A percentile compares a stretch with the other conserved stretches of the same genome.
phyloP scores from a whole-genome alignment of 2,113 vertebrate genomes.

The Vidua macroura region DNA sequence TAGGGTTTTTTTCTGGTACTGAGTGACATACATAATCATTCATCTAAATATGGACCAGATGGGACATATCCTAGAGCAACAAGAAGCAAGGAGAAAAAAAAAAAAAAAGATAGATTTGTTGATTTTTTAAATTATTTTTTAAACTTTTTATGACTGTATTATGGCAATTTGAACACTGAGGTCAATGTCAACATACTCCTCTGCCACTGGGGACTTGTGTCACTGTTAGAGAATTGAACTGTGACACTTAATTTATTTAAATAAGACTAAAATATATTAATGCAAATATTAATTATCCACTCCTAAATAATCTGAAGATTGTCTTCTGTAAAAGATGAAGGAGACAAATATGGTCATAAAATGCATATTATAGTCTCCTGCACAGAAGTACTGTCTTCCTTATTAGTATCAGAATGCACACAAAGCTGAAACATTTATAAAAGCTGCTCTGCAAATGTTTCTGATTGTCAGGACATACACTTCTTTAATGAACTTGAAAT shows the following conservation, averaged over 20 bases:
- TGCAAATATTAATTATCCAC: constrained; percentile 2
- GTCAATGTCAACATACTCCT: not conserved
- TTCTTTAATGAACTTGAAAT: not conserved
- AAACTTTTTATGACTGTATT: not conserved
- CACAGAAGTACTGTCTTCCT: not conserved
- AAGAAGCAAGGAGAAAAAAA: not conserved
- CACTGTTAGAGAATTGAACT: not conserved
- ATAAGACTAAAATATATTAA: not conserved
- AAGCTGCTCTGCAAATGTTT: not conserved
- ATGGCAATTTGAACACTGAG: not conserved
- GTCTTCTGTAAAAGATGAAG: not conserved
- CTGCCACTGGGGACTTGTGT: not conserved
- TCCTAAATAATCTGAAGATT: not conserved
- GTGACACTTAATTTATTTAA: not conserved
- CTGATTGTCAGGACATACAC: not conserved
- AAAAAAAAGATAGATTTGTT: not conserved
- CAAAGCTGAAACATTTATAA: not conserved
- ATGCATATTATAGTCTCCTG: not conserved
- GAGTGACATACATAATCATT: not conserved
- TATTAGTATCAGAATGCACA: not conserved
- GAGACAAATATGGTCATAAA: not conserved
- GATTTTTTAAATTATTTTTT: not conserved
- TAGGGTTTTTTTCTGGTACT: not conserved
- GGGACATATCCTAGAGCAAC: not conserved
- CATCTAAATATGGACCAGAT: constrained; percentile 5